These are phyloP conservation scores for Euwallacea fornicatus DNA, from an alignment of 1,140 invertebrate species.

Conservation along the genomic window DNA sequence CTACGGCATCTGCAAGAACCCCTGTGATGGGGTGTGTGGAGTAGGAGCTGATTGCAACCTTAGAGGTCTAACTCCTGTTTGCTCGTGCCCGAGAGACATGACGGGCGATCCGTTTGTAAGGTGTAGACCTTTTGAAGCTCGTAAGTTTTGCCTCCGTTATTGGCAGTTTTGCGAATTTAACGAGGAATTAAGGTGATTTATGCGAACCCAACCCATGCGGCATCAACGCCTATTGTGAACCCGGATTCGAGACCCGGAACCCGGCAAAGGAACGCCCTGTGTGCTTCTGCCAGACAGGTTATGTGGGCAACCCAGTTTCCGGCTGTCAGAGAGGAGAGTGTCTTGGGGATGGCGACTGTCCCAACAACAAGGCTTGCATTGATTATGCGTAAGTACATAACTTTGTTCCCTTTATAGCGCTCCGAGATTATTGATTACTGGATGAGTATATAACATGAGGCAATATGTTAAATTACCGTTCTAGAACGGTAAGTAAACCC, in stretches of 20 bases:
- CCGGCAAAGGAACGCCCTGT: conserved; percentile 73
- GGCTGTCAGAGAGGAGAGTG: conserved; percentile 76
- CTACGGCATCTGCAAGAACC: conserved; percentile 78
- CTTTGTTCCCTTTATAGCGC: neutral
- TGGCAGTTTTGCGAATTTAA: neutral
- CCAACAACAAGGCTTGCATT: conserved; percentile 71
- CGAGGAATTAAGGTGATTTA: conserved; percentile 64
- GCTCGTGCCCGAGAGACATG: conserved; percentile 83
- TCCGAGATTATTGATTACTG: too few species aligned
- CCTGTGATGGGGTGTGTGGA: conserved; percentile 79
- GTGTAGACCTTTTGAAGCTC: conserved; percentile 77
- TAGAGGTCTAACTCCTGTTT: conserved; percentile 74
- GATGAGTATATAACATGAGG: too few species aligned
- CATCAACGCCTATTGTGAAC: conserved; percentile 76
- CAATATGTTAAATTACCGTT: too few species aligned
- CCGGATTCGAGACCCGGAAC: conserved; percentile 77
- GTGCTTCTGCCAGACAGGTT: conserved; percentile 77
- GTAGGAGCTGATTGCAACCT: conserved; percentile 79
- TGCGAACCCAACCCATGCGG: conserved; percentile 86
- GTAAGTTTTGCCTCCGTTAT: conserved; percentile 56
- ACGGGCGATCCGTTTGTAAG: conserved; percentile 82
- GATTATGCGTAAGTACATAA: conserved; percentile 59
- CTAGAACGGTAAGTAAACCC: too few species aligned
- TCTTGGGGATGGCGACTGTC: conserved; percentile 70
- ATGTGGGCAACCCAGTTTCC: conserved; percentile 76